Evolutionary conservation across 1,140 invertebrate species (phyloP).

Genomic region (Pomacea maculata): DNA sequence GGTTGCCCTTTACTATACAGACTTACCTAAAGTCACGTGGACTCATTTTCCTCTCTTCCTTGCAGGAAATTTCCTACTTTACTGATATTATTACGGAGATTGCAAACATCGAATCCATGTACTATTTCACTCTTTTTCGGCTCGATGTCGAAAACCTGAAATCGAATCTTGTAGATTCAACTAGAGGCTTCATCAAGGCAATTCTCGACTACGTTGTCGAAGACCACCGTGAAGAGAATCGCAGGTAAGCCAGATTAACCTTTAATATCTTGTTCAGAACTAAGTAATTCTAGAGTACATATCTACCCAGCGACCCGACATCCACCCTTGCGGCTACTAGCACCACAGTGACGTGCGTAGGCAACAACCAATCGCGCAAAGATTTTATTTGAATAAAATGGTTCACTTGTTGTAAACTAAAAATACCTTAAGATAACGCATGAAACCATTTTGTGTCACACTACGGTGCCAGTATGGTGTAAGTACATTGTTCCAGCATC

Average conservation of each 20-base stretch:
- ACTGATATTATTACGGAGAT: constrained; percentile 59
- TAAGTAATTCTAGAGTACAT: not conserved
- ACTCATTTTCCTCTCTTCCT: constrained; percentile 32
- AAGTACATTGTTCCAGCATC: constrained; percentile 42
- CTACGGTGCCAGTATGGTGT: too few relatives aligned
- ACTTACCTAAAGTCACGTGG: too few relatives aligned
- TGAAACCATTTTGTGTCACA: too few relatives aligned
- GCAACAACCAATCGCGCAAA: not conserved
- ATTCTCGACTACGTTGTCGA: constrained; percentile 57
- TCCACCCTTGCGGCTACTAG: not conserved
- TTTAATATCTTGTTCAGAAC: not conserved
- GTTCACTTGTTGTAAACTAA: too few relatives aligned
- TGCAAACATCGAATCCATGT: constrained; percentile 59
- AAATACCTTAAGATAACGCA: too few relatives aligned
- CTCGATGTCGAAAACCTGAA: constrained; percentile 64
- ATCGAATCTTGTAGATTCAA: constrained; percentile 56
- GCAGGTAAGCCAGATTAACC: constrained; percentile 37
- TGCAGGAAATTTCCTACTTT: constrained; percentile 62
- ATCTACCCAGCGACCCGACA: not conserved
- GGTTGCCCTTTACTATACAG: not conserved
- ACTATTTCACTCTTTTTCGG: constrained; percentile 63
- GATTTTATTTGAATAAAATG: too few relatives aligned
- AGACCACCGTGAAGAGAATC: constrained; percentile 61
- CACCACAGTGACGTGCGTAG: not conserved
- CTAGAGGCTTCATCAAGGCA: constrained; percentile 51